phyloP scores from a whole-genome alignment of 2,888 invertebrate species.

The Sinentomon sp. region DNA sequence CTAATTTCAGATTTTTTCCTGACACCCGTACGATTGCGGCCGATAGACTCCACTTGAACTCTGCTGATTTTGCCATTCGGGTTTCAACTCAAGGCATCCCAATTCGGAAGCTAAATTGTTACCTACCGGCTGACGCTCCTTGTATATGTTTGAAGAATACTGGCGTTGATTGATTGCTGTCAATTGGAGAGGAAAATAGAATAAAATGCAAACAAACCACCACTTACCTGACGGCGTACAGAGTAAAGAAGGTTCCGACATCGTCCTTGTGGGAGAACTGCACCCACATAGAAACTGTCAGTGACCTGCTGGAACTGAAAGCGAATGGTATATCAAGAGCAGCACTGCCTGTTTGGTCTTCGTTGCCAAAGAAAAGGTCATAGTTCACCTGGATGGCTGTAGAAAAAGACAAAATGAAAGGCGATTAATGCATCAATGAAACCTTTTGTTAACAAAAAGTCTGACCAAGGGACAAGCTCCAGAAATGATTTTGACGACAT shows the following conservation, averaged over 20 bases:
- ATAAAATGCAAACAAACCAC: slow-evolving; percentile 1
- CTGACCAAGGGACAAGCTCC: background rate
- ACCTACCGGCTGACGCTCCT: too few relatives aligned
- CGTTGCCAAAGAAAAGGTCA: slow-evolving; percentile 78
- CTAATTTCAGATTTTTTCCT: too few relatives aligned
- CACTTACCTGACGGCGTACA: slow-evolving; percentile 56
- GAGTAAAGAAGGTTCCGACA: slow-evolving; percentile 73
- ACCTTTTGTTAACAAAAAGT: slow-evolving; percentile 2
- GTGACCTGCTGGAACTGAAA: slow-evolving; percentile 24
- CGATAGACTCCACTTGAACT: too few relatives aligned
- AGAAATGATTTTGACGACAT: too few relatives aligned
- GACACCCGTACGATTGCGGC: too few relatives aligned
- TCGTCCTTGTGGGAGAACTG: slow-evolving; percentile 75
- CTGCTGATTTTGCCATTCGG: too few relatives aligned
- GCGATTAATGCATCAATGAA: too few relatives aligned
- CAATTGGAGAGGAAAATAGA: too few relatives aligned
- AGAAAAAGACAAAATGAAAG: slow-evolving; percentile 20
- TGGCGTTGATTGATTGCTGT: too few relatives aligned
- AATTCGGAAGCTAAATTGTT: too few relatives aligned
- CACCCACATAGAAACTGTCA: slow-evolving; percentile 87
- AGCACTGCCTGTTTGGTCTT: slow-evolving; percentile 57
- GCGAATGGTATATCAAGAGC: slow-evolving; percentile 69
- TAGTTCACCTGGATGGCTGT: slow-evolving; percentile 92
- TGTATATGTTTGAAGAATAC: too few relatives aligned
- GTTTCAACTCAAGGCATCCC: too few relatives aligned